These are phyloP conservation scores for Amiota minor DNA, from an alignment of 2,888 invertebrate genomes.

Conservation along the genomic window DNA sequence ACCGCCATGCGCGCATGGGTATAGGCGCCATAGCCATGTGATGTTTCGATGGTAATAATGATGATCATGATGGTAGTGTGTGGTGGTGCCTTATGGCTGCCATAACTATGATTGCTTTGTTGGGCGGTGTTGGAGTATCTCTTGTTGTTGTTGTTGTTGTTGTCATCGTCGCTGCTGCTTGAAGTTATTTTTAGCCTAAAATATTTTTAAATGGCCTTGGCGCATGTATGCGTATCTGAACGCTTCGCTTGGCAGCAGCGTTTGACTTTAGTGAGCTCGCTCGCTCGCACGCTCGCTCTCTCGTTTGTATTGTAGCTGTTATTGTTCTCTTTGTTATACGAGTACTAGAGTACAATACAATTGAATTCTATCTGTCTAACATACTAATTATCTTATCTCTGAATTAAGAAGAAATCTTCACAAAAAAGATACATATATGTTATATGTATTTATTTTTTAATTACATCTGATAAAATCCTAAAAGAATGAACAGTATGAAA, in stretches of 20 bases:
- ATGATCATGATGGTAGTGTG: too few species aligned
- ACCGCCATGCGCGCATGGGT: neutral
- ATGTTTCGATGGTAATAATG: neutral
- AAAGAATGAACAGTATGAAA: too few species aligned
- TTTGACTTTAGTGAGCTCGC: neutral
- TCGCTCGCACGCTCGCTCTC: neutral
- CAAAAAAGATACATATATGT: too few species aligned
- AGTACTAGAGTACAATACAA: neutral
- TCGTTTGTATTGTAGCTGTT: neutral
- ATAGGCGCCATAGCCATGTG: constrained; percentile 1
- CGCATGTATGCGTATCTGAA: constrained; percentile 9
- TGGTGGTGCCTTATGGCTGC: too few species aligned
- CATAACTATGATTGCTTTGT: too few species aligned
- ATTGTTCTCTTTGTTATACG: constrained; percentile 28
- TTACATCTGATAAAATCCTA: too few species aligned
- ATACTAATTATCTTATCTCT: too few species aligned
- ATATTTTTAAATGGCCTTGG: constrained; percentile 60
- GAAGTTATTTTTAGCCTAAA: constrained; percentile 52
- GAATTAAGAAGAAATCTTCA: too few species aligned
- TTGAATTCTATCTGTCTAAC: too few species aligned
- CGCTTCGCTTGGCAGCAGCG: too few species aligned
- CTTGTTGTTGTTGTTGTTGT: constrained; percentile 10
- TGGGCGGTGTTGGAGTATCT: neutral
- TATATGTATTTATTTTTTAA: too few species aligned
- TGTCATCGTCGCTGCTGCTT: constrained; percentile 10